phyloP scores from a whole-genome alignment of 2,888 invertebrate species.

The Chesias legatella region DNA sequence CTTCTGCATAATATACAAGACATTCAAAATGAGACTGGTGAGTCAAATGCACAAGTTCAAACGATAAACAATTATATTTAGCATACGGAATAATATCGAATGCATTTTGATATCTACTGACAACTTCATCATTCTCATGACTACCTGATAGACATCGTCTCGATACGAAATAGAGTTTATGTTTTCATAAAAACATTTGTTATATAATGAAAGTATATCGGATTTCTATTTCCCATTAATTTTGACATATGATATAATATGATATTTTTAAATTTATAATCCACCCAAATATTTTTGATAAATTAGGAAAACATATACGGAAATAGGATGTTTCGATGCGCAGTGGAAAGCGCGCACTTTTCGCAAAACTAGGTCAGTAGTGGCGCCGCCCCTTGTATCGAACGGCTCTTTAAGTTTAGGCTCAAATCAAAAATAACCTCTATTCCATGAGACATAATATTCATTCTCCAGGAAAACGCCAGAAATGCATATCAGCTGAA shows the following conservation, averaged over 20 bases:
- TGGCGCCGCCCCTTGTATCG: constrained; percentile 77
- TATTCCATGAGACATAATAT: constrained; percentile 48
- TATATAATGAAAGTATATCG: no score
- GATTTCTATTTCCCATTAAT: no score
- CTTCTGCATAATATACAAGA: constrained; percentile 34
- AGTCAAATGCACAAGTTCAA: constrained; percentile 32
- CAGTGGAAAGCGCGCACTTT: constrained; percentile 76
- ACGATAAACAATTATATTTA: background rate
- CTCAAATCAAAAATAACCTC: constrained; percentile 57
- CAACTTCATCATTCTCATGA: no score
- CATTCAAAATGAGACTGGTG: constrained; percentile 71
- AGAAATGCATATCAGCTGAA: constrained; percentile 46
- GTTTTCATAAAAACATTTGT: no score
- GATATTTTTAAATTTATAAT: no score
- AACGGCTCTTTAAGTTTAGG: constrained; percentile 49
- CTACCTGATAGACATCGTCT: no score
- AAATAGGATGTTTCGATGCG: constrained; percentile 70
- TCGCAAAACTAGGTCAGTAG: constrained; percentile 78
- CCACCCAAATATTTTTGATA: no score
- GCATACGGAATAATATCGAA: no score
- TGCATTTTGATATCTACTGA: no score
- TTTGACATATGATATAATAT: no score
- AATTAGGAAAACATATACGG: constrained; percentile 34
- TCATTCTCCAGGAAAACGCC: constrained; percentile 40
- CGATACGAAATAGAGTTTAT: no score